Evolutionary conservation across 1,140 invertebrate species (phyloP).

Genomic region (Propsilocerus akamusi): DNA sequence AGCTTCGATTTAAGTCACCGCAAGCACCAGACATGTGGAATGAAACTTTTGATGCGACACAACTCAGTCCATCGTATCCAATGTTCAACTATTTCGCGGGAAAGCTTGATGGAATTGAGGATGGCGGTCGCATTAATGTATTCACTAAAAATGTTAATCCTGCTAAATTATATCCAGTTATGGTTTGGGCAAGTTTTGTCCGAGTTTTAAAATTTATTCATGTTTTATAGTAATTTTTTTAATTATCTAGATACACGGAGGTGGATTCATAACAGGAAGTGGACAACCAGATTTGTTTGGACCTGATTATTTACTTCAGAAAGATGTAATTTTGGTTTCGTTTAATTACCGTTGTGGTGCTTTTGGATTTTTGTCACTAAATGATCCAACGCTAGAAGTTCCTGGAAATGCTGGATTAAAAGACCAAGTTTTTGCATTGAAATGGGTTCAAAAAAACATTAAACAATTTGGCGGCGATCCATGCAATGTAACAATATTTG

Average conservation of each 20-base stretch:
- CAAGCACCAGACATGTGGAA: not conserved
- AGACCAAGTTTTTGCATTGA: conserved; percentile 27
- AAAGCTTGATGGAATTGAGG: not conserved
- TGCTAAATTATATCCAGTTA: not conserved
- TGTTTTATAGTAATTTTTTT: conserved; percentile 11
- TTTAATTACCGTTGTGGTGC: conserved; percentile 35
- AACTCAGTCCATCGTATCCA: not conserved
- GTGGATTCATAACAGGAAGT: conserved; percentile 32
- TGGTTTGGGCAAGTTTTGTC: not conserved
- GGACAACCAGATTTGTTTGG: conserved; percentile 22
- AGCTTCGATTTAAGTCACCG: not conserved
- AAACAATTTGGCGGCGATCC: conserved; percentile 20
- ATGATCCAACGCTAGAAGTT: conserved; percentile 16
- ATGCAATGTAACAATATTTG: conserved; percentile 28
- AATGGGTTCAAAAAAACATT: conserved; percentile 26
- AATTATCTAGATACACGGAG: conserved; percentile 32
- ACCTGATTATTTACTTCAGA: conserved; percentile 32
- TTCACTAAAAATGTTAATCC: not conserved
- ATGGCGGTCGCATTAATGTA: not conserved
- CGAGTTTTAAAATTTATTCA: not conserved
- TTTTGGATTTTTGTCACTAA: conserved; percentile 32
- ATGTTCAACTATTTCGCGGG: not conserved
- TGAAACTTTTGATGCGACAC: not conserved
- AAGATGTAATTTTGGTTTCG: conserved; percentile 31
- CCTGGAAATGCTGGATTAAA: conserved; percentile 28